Evolutionary conservation across 2,113 vertebrate genomes (phyloP), one percentile per base, ranked within the genome.

Genomic region (Rhegmatorhina hoffmannsi): DNA sequence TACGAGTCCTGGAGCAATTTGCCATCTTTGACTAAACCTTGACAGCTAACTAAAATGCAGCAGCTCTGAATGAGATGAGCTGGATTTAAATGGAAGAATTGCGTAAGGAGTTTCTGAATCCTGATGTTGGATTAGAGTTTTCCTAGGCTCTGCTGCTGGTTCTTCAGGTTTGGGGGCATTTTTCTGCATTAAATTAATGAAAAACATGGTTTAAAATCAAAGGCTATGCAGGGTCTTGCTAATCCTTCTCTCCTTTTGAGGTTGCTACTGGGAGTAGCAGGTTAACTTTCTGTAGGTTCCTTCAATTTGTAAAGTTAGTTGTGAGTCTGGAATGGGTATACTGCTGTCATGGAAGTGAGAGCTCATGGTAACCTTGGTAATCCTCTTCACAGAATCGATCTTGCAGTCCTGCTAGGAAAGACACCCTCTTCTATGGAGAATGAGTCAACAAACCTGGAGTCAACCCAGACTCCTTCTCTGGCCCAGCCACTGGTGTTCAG

Each of bases 361-460:
- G 43, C 52, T 84, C 24, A 11, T 34, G 31, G 4, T 79, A 44
- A 80, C 47, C 26, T 31, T 47, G 1, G 43, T 10, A 74, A 0
- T 76, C 31, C 18, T 31, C n/a, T 16, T 24, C 62, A 20, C 93
- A 99, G 99, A 97, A 99, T 99, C 36, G 99, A 99, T 96, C 98
- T 99, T 21, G 99, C 99, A 3, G 99, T 99, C 94, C 98, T 99
- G 60, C 96, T 99, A 86, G 99, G 99, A n/a, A 99, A 99, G 97
- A 99, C 99, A 6, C 99, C 99, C 3, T 98, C 99, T 29, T 98
- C 99, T 29, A 97, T 99, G 72, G 99, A 99, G 98, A 98, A 98
- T 23, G 99, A 99, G 94, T 97, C 98, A 4, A 88, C 98, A 79
- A 98, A 97, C 70, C 95, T 98, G 98, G 99, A 99, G 88, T 95